Evolutionary conservation across 2,113 vertebrate species (phyloP).

Genomic region (Psilopsiagon aymara): DNA sequence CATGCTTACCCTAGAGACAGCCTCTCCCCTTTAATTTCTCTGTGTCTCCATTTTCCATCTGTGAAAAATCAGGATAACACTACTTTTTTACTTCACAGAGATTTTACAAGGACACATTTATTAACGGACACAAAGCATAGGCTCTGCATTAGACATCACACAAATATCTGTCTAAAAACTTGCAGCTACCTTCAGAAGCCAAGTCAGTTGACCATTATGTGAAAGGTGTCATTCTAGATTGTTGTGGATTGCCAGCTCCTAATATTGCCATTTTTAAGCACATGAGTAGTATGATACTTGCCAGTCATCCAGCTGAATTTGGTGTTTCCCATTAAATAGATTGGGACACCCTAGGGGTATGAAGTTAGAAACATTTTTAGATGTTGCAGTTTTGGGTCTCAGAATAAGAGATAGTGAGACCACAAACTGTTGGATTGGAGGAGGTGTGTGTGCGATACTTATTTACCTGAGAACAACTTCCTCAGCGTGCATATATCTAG

Average conservation of each 20-base stretch:
- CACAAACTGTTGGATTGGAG: background rate
- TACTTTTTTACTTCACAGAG: slow-evolving; percentile 42
- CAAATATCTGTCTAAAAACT: background rate
- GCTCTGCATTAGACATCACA: background rate
- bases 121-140: background rate
- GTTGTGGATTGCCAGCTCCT: background rate
- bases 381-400: background rate
- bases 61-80: slow-evolving; percentile 64
- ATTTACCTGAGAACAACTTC: background rate
- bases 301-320: background rate
- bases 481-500: background rate
- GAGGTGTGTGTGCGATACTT: background rate
- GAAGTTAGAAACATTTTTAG: background rate
- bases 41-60: slow-evolving; percentile 61
- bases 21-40: slow-evolving; percentile 63
- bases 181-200: background rate
- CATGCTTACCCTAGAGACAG: slow-evolving; percentile 64
- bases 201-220: background rate
- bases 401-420: background rate
- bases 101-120: slow-evolving; percentile 41
- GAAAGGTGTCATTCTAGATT: background rate
- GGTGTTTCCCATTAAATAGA: background rate
- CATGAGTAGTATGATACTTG: background rate
- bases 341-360: background rate
- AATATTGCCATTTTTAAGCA: background rate